Evolutionary conservation across 2,888 invertebrate species (phyloP).

Genomic region (Sphinx pinastri): DNA sequence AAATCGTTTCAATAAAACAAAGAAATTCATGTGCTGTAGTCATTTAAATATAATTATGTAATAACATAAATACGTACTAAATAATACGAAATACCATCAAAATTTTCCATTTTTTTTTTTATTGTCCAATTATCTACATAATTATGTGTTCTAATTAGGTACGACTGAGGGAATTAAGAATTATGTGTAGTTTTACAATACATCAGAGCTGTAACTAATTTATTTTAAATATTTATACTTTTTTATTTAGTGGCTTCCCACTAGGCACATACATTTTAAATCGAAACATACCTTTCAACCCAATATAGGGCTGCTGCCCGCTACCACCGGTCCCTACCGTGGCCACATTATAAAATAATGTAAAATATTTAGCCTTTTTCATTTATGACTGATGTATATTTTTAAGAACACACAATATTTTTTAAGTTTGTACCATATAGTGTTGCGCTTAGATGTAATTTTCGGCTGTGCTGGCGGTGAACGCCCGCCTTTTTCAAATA

Average conservation of each 20-base stretch:
- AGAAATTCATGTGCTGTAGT: background rate
- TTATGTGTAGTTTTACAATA: too few species aligned
- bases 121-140: too few species aligned
- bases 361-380: conserved; percentile 25
- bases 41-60: background rate
- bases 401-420: conserved; percentile 32
- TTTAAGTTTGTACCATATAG: conserved; percentile 30
- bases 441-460: conserved; percentile 23
- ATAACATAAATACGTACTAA: too few species aligned
- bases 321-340: conserved; percentile 1
- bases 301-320: background rate
- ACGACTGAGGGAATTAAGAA: too few species aligned
- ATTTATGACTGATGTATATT: conserved; percentile 38
- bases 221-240: too few species aligned
- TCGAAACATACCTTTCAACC: too few species aligned
- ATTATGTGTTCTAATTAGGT: too few species aligned
- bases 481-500: background rate
- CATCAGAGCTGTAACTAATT: too few species aligned
- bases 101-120: too few species aligned
- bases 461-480: conserved; percentile 12
- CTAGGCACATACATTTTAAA: too few species aligned
- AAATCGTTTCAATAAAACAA: background rate
- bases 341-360: conserved; percentile 4
- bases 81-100: too few species aligned
- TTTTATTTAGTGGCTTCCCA: too few species aligned